Percentiles rank a stretch among this genome's conserved stretches.
Evolutionary conservation across 1,140 invertebrate species (phyloP).

Genomic region (Argopecten irradians): DNA sequence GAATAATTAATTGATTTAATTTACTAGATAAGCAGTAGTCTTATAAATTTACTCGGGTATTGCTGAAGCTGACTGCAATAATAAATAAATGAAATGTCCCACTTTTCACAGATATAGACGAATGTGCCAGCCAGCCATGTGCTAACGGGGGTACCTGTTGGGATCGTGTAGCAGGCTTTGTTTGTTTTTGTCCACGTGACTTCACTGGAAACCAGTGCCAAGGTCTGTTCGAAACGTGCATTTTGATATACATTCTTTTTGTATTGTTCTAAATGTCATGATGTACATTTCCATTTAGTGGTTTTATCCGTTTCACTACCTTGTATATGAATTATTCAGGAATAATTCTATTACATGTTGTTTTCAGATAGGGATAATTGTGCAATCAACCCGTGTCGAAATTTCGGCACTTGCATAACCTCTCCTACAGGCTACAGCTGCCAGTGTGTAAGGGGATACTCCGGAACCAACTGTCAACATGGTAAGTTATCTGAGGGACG

Average conservation of each 20-base stretch:
- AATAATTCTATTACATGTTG: too few relatives aligned
- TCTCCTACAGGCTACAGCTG: not conserved
- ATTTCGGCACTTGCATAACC: not conserved
- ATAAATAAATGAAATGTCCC: too few relatives aligned
- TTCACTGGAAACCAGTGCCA: not conserved
- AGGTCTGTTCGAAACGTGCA: not conserved
- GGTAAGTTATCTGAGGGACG: not conserved
- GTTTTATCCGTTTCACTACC: too few relatives aligned
- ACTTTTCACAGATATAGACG: constrained; percentile 28
- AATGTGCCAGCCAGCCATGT: constrained; percentile 28
- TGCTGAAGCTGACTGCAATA: too few relatives aligned
- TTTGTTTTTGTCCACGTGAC: constrained; percentile 4
- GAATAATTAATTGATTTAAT: too few relatives aligned
- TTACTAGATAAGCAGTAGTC: too few relatives aligned
- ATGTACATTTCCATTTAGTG: too few relatives aligned
- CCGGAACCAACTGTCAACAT: not conserved
- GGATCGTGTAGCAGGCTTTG: not conserved
- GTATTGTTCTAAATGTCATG: too few relatives aligned
- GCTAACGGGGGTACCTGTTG: constrained; percentile 24
- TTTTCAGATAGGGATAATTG: not conserved
- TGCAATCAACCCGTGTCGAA: not conserved
- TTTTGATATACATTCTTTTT: not conserved
- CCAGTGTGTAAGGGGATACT: not conserved
- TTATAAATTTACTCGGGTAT: too few relatives aligned
- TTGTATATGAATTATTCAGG: too few relatives aligned